Percentiles rank a stretch among this genome's conserved stretches.
phyloP scores from a whole-genome alignment of 2,113 vertebrate species.

The Geothlypis trichas region DNA sequence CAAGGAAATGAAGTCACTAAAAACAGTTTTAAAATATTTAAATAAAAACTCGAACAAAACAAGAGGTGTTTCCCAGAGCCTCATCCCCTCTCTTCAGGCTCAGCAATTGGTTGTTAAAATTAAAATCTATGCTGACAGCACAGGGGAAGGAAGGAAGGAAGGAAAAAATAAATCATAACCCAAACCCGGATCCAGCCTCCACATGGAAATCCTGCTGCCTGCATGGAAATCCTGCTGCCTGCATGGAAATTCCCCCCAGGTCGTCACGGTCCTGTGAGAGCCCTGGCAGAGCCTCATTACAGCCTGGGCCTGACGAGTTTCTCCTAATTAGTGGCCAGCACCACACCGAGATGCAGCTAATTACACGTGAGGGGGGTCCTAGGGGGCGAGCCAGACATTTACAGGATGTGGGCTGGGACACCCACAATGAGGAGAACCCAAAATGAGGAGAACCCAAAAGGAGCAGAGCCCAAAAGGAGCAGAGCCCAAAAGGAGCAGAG shows the following conservation, averaged over 20 bases:
- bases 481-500: fast-evolving
- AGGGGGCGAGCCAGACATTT: fast-evolving
- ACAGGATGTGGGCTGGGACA: fast-evolving
- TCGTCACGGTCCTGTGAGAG: conserved; percentile 6
- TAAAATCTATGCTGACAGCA: neutral
- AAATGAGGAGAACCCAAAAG: fast-evolving
- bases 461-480: fast-evolving
- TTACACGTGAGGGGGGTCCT: fast-evolving
- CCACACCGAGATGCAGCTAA: neutral
- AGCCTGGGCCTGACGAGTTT: neutral
- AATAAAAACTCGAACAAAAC: fast-evolving
- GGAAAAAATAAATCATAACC: neutral
- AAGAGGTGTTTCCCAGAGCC: neutral
- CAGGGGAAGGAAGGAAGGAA: neutral
- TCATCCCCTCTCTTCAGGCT: fast-evolving
- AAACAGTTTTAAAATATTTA: neutral
- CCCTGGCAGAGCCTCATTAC: neutral
- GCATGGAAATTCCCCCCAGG: neutral
- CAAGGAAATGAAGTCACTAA: neutral
- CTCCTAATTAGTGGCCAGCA: neutral
- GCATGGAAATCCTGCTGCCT: neutral
- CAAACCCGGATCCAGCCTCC: neutral
- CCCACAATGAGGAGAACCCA: fast-evolving
- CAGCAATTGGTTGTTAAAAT: neutral
- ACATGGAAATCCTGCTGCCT: fast-evolving